phyloP scores from a whole-genome alignment of 2,797 vertebrate genomes.

The Nyctibius grandis region DNA sequence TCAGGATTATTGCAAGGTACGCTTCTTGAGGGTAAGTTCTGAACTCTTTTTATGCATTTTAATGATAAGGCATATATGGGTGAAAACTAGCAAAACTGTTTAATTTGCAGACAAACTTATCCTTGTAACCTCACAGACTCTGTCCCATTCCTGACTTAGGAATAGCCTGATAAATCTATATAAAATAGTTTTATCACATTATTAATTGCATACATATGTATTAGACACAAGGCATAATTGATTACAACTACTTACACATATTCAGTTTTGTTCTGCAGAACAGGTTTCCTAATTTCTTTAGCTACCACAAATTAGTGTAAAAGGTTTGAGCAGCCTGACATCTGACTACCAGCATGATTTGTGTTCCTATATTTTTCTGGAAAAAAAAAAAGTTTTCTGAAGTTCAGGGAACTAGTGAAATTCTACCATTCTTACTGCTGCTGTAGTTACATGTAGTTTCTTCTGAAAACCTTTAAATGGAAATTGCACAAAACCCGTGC shows the following conservation, averaged over 20 bases:
- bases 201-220: background rate
- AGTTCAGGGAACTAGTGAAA: background rate
- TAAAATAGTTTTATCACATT: background rate
- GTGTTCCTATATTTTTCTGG: background rate
- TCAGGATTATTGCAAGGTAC: background rate
- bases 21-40: background rate
- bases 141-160: background rate
- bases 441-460: background rate
- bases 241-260: background rate
- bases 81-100: background rate
- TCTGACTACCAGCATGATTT: background rate
- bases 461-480: background rate
- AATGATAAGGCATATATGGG: background rate
- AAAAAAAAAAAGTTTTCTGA: background rate
- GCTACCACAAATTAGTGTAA: background rate
- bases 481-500: background rate
- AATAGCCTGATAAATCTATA: background rate
- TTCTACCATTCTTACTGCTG: background rate
- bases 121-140: background rate
- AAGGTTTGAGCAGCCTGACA: background rate
- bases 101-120: background rate
- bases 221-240: background rate
- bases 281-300: background rate
- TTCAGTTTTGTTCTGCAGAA: background rate
- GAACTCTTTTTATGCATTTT: background rate